Conservation (phyloP, 2,113 vertebrate genomes). For the Takifugu bimaculatus region DNA sequence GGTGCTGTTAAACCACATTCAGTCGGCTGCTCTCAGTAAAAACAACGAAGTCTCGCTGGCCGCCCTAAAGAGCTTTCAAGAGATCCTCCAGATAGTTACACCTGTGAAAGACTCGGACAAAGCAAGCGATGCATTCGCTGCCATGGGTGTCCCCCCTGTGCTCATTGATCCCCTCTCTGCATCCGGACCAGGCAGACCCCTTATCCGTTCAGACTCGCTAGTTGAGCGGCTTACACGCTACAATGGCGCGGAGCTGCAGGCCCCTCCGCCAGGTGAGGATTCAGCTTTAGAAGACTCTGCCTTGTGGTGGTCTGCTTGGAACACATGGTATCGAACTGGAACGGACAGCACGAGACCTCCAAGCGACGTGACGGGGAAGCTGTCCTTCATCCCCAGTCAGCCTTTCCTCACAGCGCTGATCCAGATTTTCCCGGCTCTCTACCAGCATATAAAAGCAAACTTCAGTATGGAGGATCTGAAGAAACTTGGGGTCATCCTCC, state of each 20-base stretch:
- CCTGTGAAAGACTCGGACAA: constrained; percentile 87
- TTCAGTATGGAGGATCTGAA: constrained; percentile 97
- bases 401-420: constrained; percentile 96
- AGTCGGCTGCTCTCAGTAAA: constrained; percentile 96
- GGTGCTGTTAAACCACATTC: constrained; percentile 95
- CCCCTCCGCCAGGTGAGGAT: constrained; percentile 81
- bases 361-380: constrained; percentile 75
- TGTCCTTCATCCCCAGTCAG: constrained; percentile 95
- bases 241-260: constrained; percentile 64
- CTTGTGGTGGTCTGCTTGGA: constrained; percentile 99
- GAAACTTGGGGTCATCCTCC: constrained; percentile 91
- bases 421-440: constrained; percentile 97
- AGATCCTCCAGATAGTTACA: constrained; percentile 95
- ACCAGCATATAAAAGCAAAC: constrained; percentile 93
- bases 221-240: constrained; percentile 85
- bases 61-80: constrained; percentile 97
- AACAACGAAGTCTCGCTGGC: constrained; percentile 98
- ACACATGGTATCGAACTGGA: constrained; percentile 92
- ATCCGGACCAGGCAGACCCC: constrained; percentile 82
- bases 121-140: constrained; percentile 76
- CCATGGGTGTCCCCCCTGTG: constrained; percentile 80
- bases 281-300: constrained; percentile 85
- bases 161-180: constrained; percentile 84
- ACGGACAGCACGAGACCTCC: constrained; percentile 93
- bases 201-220: constrained; percentile 87